Conservation (phyloP, 2,888 invertebrate genomes). For the Crematogaster levior region DNA sequence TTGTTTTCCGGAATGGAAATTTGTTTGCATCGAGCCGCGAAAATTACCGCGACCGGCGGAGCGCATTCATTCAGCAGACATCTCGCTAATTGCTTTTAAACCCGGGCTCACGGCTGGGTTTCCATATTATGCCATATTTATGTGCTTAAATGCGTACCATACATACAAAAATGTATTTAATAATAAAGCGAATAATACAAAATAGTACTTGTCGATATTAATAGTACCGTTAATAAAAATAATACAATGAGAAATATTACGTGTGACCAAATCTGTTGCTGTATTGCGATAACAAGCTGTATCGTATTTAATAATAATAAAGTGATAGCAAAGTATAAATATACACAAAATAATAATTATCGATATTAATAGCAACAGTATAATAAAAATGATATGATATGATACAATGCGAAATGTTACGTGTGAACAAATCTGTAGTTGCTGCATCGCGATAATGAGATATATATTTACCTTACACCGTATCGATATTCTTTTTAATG, state of each 20-base stretch:
- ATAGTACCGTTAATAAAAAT: background rate
- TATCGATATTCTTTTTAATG: background rate
- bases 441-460: background rate
- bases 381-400: background rate
- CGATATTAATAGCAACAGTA: background rate
- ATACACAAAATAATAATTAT: background rate
- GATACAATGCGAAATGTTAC: background rate
- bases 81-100: conserved; percentile 54
- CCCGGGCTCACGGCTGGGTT: conserved; percentile 7
- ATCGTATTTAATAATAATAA: conserved; percentile 2
- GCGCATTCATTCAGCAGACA: conserved; percentile 49
- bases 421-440: background rate
- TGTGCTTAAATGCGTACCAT: conserved; percentile 8
- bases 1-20: conserved; percentile 52
- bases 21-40: conserved; percentile 53
- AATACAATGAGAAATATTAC: background rate
- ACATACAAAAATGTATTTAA: background rate
- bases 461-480: background rate
- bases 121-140: conserved; percentile 28
- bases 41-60: conserved; percentile 37
- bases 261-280: no score
- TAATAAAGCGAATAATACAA: background rate
- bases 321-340: no score
- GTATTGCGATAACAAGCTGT: background rate
- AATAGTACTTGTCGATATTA: background rate